A percentile compares a stretch with the other conserved stretches of the same genome.
phyloP scores from a whole-genome alignment of 2,888 invertebrate species.

The Chromoteleia sp. region DNA sequence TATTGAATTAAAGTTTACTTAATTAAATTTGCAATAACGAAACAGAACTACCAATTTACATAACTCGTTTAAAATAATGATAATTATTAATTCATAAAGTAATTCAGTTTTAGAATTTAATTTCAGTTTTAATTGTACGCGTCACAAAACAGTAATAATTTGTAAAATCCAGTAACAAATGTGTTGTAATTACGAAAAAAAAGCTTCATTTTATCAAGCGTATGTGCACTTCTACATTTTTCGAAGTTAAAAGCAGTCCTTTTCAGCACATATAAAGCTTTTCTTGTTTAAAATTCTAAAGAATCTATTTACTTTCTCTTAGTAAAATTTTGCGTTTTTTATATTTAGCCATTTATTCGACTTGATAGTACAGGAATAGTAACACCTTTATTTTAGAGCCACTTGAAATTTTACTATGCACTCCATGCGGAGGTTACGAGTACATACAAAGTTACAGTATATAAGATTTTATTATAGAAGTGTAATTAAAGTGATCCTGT shows the following conservation, averaged over 20 bases:
- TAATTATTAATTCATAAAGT: neutral
- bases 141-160: neutral
- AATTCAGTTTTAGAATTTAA: neutral
- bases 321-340: conserved; percentile 32
- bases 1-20: neutral
- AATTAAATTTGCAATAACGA: neutral
- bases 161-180: neutral
- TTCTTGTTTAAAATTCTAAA: conserved; percentile 19
- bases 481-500: conserved; percentile 29
- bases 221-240: conserved; percentile 3
- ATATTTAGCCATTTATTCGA: conserved; percentile 33
- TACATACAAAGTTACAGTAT: conserved; percentile 10
- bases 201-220: neutral
- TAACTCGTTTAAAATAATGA: neutral
- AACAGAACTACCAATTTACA: neutral
- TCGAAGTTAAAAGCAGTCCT: conserved; percentile 14
- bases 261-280: neutral
- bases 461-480: conserved; percentile 23
- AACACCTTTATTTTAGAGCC: conserved; percentile 32
- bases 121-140: neutral
- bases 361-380: conserved; percentile 23
- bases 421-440: conserved; percentile 21
- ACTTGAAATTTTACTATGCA: conserved; percentile 39
- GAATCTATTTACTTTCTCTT: conserved; percentile 41
- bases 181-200: conserved; percentile 8